A percentile compares a stretch with the other conserved stretches of the same genome.
Evolutionary conservation across 2,113 vertebrate genomes (phyloP).

Genomic region (Axis porcinus): DNA sequence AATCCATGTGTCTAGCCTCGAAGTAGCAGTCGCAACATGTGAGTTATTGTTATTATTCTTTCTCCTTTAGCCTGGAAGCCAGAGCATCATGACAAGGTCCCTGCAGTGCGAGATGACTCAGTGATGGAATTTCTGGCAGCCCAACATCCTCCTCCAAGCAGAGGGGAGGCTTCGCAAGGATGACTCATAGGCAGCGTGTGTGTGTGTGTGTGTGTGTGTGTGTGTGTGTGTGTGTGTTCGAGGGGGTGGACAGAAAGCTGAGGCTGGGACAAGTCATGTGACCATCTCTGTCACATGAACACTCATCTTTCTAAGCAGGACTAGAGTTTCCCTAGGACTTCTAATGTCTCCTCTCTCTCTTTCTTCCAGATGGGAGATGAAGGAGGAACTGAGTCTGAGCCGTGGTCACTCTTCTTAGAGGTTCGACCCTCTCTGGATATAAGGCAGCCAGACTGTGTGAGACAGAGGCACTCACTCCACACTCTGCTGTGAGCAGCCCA

Average conservation of each 20-base stretch:
- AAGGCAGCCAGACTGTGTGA: not conserved
- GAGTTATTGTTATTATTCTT: too few relatives aligned
- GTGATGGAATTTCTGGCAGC: not conserved
- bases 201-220: not conserved
- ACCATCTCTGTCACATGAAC: rapidly evolving
- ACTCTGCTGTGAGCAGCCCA: not conserved
- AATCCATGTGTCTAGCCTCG: not conserved
- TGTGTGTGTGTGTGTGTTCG: not conserved
- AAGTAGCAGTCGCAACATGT: rapidly evolving
- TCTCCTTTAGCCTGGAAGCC: not conserved
- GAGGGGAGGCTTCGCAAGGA: not conserved
- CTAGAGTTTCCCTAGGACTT: not conserved
- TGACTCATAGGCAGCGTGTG: not conserved
- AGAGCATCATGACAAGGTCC: not conserved
- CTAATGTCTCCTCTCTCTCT: not conserved
- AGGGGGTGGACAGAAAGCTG: not conserved
- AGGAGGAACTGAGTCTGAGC: not conserved
- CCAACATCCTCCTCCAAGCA: not conserved
- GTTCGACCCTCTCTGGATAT: not conserved
- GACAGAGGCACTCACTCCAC: too few relatives aligned
- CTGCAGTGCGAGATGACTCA: not conserved
- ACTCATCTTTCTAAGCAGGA: too few relatives aligned
- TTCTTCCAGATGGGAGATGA: not conserved
- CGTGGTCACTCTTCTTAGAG: not conserved
- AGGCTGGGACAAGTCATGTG: not conserved